Percentiles rank a stretch among this genome's conserved stretches.
phyloP scores from a whole-genome alignment of 2,113 vertebrate genomes.

The Scomber japonicus region DNA sequence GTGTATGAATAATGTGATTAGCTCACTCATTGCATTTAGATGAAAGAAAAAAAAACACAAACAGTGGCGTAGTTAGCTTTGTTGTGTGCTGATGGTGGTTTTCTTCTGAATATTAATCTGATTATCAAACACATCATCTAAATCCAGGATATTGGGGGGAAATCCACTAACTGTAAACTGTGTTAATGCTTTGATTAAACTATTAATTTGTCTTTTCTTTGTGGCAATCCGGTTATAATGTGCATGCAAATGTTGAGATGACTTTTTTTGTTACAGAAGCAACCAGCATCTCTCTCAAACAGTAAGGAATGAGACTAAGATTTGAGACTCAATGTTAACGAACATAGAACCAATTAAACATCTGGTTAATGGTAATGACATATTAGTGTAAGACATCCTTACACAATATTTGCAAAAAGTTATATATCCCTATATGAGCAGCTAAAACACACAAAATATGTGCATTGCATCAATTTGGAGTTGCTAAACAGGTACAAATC shows the following conservation, averaged over 20 bases:
- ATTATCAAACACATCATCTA: constrained; percentile 1
- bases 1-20: constrained; percentile 3
- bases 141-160: background rate
- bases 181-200: background rate
- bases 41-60: constrained; percentile 19
- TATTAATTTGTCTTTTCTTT: background rate
- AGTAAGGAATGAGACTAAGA: too few species aligned
- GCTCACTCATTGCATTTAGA: background rate
- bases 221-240: background rate
- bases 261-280: background rate
- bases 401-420: background rate
- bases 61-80: too few species aligned
- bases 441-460: background rate
- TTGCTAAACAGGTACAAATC: constrained; percentile 5
- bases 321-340: too few species aligned
- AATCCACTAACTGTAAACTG: background rate
- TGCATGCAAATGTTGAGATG: background rate
- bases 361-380: too few species aligned
- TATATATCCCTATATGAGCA: background rate
- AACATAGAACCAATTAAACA: too few species aligned
- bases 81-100: too few species aligned
- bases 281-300: too few species aligned
- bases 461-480: background rate
- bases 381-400: too few species aligned
- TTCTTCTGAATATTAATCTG: background rate